Evolutionary conservation across 2,888 invertebrate species (phyloP).

Genomic region (Psococerastis gibbosa): DNA sequence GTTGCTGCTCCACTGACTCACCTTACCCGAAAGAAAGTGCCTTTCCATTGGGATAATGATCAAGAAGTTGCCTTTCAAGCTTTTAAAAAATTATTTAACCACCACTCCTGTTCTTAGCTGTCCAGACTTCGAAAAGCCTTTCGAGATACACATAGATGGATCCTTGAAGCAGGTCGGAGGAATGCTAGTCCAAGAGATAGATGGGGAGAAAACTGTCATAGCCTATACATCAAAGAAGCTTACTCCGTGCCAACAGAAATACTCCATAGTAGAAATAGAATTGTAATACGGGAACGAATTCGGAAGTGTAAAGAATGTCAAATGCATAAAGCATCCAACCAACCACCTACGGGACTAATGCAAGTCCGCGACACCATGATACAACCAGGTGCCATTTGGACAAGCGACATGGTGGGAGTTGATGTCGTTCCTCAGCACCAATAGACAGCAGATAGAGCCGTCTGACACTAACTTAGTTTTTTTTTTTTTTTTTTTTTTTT

Average conservation of each 20-base stretch:
- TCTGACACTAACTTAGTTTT: too few relatives aligned
- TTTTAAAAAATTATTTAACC: constrained; percentile 9
- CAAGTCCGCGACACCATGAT: not conserved
- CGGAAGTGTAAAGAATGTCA: constrained; percentile 17
- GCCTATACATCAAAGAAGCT: too few relatives aligned
- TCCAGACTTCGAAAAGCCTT: constrained; percentile 12
- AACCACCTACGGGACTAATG: not conserved
- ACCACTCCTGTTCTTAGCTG: constrained; percentile 11
- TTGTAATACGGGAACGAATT: constrained; percentile 18
- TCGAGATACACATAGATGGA: constrained; percentile 14
- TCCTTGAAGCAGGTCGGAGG: not conserved
- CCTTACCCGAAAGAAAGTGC: constrained; percentile 4
- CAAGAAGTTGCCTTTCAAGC: constrained; percentile 12
- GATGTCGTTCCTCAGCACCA: too few relatives aligned
- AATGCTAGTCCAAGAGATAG: too few relatives aligned
- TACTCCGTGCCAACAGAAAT: constrained; percentile 12
- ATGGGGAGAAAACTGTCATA: too few relatives aligned
- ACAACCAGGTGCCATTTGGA: not conserved
- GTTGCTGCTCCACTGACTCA: constrained; percentile 12
- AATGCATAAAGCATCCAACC: constrained; percentile 15
- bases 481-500: too few relatives aligned
- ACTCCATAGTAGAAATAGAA: constrained; percentile 20
- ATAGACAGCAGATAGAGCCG: too few relatives aligned
- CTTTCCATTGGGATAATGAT: constrained; percentile 11
- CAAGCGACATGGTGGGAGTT: not conserved